Evolutionary conservation across 2,113 vertebrate species (phyloP).

Genomic region (Corythoichthys haematopterus): DNA sequence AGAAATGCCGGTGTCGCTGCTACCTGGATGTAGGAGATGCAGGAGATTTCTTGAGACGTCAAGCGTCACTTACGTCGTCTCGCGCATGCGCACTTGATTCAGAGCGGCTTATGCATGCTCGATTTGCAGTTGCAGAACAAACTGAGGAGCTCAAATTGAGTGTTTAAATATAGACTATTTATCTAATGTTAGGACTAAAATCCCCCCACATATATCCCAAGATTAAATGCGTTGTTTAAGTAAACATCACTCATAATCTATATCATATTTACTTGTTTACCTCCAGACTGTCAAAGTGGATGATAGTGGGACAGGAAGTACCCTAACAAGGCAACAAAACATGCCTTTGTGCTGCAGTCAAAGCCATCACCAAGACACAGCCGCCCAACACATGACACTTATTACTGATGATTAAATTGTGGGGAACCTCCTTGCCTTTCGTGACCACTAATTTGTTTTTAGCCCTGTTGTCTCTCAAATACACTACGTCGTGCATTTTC

Average conservation of each 20-base stretch:
- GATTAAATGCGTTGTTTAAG: background rate
- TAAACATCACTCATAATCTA: background rate
- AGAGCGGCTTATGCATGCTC: background rate
- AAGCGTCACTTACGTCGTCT: slow-evolving; percentile 19
- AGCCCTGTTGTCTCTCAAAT: background rate
- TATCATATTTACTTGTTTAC: slow-evolving; percentile 39
- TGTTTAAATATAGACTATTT: slow-evolving; percentile 2
- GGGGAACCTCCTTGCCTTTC: slow-evolving; percentile 13
- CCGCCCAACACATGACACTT: slow-evolving; percentile 60
- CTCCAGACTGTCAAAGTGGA: slow-evolving; percentile 19
- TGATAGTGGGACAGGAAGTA: slow-evolving; percentile 28
- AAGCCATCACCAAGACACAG: slow-evolving; percentile 41
- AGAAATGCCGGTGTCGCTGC: background rate
- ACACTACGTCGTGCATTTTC: background rate
- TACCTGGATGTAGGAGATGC: slow-evolving; percentile 46
- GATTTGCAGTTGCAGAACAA: slow-evolving; percentile 1
- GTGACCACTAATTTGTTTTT: background rate
- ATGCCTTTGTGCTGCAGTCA: slow-evolving; percentile 56
- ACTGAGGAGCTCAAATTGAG: slow-evolving; percentile 27
- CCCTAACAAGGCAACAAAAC: slow-evolving; percentile 51
- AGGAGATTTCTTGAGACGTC: slow-evolving; percentile 43
- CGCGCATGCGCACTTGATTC: slow-evolving; percentile 54
- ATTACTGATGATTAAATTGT: slow-evolving; percentile 65
- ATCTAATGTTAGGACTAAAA: background rate
- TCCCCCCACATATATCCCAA: background rate